Conservation (phyloP, 2,888 invertebrate species). For the Ornithoptera alexandrae region DNA sequence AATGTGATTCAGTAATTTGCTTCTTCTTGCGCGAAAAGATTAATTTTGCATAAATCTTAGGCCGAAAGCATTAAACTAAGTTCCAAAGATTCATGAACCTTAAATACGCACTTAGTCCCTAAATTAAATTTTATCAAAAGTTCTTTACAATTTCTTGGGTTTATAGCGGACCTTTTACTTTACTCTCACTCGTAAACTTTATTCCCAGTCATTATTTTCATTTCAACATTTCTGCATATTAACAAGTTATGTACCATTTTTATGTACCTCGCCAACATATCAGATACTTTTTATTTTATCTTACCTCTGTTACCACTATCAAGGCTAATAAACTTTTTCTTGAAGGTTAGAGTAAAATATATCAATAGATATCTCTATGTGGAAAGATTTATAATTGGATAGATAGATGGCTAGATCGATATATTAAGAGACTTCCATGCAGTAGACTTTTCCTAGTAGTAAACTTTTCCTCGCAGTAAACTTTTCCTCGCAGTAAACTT, state of each 20-base stretch:
- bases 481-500: too few species aligned
- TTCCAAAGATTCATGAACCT: conserved; percentile 26
- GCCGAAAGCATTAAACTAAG: conserved; percentile 23
- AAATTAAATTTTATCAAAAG: conserved; percentile 29
- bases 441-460: too few species aligned
- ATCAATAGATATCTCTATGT: too few species aligned
- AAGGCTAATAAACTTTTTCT: too few species aligned
- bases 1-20: conserved; percentile 11
- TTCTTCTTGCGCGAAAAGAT: conserved; percentile 16
- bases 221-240: conserved; percentile 21
- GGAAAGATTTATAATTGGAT: too few species aligned
- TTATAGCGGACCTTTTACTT: conserved; percentile 24
- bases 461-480: too few species aligned
- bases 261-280: too few species aligned
- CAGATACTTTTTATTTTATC: too few species aligned
- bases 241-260: conserved; percentile 14
- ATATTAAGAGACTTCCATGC: too few species aligned
- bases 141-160: conserved; percentile 29
- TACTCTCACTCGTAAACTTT: conserved; percentile 24
- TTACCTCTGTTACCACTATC: too few species aligned
- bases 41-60: conserved; percentile 26
- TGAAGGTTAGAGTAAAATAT: too few species aligned
- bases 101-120: conserved; percentile 26
- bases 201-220: conserved; percentile 19
- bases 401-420: too few species aligned